A percentile compares a stretch with the other conserved stretches of the same genome.
These are phyloP conservation scores for Saguinus midas DNA, from an alignment of 2,113 vertebrate species.

Conservation along the genomic window DNA sequence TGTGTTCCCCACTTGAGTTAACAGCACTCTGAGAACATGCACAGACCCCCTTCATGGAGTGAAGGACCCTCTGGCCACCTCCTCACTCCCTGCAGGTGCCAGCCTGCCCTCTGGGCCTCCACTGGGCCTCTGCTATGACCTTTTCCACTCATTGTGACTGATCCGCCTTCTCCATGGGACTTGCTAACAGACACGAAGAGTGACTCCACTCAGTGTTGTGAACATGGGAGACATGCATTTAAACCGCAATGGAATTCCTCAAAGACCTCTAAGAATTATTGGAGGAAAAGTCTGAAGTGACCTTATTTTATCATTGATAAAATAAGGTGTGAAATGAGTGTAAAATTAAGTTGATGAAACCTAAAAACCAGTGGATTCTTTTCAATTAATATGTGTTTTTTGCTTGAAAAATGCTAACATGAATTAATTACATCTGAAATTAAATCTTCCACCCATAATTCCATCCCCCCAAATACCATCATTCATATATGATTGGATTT, in stretches of 20 bases:
- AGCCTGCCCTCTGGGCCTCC: not conserved
- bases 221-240: no score
- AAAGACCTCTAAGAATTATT: not conserved
- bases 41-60: not conserved
- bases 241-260: no score
- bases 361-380: not conserved
- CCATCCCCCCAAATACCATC: not conserved
- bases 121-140: not conserved
- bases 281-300: not conserved
- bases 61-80: not conserved
- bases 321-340: no score
- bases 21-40: not conserved
- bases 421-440: not conserved
- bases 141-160: not conserved
- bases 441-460: not conserved
- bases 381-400: not conserved
- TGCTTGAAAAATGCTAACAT: not conserved
- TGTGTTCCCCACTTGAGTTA: not conserved
- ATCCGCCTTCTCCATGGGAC: not conserved
- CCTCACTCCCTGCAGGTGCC: fast-evolving
- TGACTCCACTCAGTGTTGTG: no score
- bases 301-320: not conserved
- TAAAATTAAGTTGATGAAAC: not conserved
- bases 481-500: not conserved
- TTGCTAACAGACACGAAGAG: no score